A percentile compares a stretch with the other conserved stretches of the same genome.
Conservation (phyloP, 2,113 vertebrate genomes). For the Prunella fulvescens region DNA sequence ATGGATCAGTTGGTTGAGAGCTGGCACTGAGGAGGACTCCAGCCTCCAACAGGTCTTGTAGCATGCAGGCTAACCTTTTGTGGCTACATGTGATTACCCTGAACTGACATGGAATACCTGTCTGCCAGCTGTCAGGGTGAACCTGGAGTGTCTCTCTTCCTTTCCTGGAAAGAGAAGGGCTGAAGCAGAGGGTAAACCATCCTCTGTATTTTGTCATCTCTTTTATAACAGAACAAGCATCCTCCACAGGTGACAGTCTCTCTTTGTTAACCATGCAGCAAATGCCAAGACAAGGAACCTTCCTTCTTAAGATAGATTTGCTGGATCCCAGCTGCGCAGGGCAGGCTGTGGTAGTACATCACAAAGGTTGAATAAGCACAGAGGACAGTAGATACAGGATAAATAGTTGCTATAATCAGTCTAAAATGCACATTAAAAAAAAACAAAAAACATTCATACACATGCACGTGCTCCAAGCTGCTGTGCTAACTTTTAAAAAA, state of each 20-base stretch:
- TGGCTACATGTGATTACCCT: background rate
- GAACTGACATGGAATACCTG: background rate
- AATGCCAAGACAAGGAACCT: background rate
- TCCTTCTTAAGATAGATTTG: background rate
- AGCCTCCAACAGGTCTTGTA: background rate
- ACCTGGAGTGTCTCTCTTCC: background rate
- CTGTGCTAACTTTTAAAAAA: background rate
- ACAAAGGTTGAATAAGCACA: background rate
- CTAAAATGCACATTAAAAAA: background rate
- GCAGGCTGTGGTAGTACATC: background rate
- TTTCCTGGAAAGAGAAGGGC: background rate
- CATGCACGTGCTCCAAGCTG: background rate
- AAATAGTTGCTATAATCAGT: background rate
- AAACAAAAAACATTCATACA: background rate
- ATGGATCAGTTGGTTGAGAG: accelerated
- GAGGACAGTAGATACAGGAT: background rate
- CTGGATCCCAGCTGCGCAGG: background rate
- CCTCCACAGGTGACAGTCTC: background rate
- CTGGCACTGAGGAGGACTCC: background rate
- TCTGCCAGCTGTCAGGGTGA: background rate
- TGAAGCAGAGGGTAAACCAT: background rate
- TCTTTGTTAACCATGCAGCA: background rate
- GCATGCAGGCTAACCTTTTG: background rate
- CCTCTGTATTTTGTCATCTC: background rate
- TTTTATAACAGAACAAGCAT: background rate